Evolutionary conservation across 1,140 invertebrate genomes (phyloP).

Genomic region (Drosophila hydei): DNA sequence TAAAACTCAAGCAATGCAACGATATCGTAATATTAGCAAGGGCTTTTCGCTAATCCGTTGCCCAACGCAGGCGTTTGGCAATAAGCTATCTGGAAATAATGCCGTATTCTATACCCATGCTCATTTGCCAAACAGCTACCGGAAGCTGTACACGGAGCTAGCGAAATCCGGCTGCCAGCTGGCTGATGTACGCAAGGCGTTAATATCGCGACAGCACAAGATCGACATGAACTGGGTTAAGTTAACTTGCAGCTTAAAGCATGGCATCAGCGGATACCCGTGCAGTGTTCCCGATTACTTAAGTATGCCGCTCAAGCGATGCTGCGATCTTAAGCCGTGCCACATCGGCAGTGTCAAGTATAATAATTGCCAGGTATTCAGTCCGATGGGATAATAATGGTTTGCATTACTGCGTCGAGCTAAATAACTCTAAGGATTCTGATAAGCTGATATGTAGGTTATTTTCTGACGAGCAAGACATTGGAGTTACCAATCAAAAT

Average conservation of each 20-base stretch:
- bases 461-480: too few species aligned
- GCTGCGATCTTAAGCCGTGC: neutral
- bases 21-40: constrained; percentile 29
- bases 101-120: neutral
- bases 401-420: too few species aligned
- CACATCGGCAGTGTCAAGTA: neutral
- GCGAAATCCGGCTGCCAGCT: neutral
- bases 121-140: constrained; percentile 4
- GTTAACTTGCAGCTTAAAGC: neutral
- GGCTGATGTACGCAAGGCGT: neutral
- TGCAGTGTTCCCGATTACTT: neutral
- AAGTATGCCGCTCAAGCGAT: constrained; percentile 2
- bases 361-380: neutral
- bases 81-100: neutral
- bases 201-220: neutral
- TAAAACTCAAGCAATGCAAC: constrained; percentile 18
- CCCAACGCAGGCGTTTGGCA: neutral
- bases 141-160: constrained; percentile 10
- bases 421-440: too few species aligned
- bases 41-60: constrained; percentile 11
- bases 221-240: constrained; percentile 35
- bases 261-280: neutral
- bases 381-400: too few species aligned
- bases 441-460: too few species aligned
- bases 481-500: too few species aligned